Evolutionary conservation across 2,888 invertebrate species (phyloP).

Genomic region (Doris montereyensis): DNA sequence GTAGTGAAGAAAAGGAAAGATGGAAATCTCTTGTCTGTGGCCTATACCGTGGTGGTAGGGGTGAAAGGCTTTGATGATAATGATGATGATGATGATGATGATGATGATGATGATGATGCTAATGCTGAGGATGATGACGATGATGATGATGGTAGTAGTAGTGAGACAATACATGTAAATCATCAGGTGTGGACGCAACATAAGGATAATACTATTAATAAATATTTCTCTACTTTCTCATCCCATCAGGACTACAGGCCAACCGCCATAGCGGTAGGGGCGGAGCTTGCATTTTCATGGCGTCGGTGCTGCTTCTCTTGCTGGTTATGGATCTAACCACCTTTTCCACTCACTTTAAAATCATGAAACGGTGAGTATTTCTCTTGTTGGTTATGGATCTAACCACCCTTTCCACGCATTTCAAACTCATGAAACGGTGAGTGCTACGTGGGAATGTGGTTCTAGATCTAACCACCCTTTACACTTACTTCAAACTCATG

Average conservation of each 20-base stretch:
- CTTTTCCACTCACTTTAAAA: neutral
- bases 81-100: no score
- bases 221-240: no score
- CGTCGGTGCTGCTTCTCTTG: neutral
- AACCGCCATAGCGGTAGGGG: neutral
- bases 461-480: neutral
- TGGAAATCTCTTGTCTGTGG: no score
- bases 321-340: neutral
- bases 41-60: no score
- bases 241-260: neutral
- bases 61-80: no score
- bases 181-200: no score
- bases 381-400: neutral
- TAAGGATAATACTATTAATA: no score
- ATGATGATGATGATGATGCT: no score
- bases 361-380: neutral
- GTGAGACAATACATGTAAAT: no score
- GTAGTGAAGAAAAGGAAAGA: no score
- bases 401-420: neutral
- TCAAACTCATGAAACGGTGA: neutral
- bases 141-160: no score
- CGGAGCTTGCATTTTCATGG: neutral
- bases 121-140: no score
- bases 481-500: neutral
- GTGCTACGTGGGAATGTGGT: neutral